Percentiles rank a stretch among this genome's conserved stretches.
Conservation (phyloP, 2,113 vertebrate genomes). For the Lipophrys pholis region DNA sequence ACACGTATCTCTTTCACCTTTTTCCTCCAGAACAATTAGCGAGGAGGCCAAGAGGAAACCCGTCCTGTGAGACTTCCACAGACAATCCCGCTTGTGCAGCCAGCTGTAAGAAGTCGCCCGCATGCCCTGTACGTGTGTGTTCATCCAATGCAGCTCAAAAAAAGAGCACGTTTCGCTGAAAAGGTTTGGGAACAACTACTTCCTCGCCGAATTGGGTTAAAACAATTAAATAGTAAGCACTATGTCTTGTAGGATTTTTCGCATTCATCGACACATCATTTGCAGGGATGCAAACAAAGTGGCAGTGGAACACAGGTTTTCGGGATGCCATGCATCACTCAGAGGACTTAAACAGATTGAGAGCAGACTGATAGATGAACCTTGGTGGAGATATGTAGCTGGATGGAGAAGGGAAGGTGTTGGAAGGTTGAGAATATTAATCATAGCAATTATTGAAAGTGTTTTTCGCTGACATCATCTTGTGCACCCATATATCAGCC, state of each 20-base stretch:
- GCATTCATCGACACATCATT: conserved; percentile 91
- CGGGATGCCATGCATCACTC: conserved; percentile 91
- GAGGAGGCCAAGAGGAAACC: conserved; percentile 68
- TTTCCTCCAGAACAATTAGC: conserved; percentile 77
- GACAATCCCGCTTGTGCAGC: conserved; percentile 25
- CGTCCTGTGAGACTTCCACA: conserved; percentile 55
- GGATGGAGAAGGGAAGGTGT: conserved; percentile 88
- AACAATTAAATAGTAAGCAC: conserved; percentile 89
- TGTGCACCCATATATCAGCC: conserved; percentile 91
- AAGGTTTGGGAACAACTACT: not conserved
- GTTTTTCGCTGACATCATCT: conserved; percentile 92
- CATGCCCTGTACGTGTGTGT: conserved; percentile 8
- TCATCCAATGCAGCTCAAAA: not conserved
- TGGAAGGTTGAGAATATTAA: conserved; percentile 93
- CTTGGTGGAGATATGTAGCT: conserved; percentile 84
- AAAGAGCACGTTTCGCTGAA: conserved; percentile 48
- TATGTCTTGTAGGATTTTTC: conserved; percentile 88
- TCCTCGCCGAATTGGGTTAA: conserved; percentile 80
- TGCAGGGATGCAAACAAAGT: conserved; percentile 92
- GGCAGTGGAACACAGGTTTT: conserved; percentile 89
- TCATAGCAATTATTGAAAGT: conserved; percentile 98
- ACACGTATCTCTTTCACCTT: conserved; percentile 80
- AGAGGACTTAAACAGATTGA: conserved; percentile 93
- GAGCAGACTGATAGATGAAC: conserved; percentile 94
- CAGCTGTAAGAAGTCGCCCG: conserved; percentile 16